These are phyloP conservation scores for Micromys minutus DNA, from an alignment of 2,113 vertebrate genomes.

Conservation along the genomic window DNA sequence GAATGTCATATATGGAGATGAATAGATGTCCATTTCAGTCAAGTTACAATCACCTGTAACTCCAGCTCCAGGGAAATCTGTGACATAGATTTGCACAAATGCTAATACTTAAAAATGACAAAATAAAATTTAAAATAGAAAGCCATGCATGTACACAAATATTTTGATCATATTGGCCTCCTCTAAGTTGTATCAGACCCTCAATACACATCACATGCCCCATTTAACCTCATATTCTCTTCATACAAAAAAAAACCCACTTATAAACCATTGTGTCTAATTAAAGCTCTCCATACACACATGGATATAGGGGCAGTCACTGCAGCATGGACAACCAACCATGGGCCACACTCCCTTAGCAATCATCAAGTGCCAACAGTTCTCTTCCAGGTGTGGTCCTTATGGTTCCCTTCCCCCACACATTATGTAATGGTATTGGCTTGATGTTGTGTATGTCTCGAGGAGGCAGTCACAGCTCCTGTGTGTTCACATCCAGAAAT, in stretches of 20 bases:
- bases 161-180: not conserved
- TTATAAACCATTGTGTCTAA: not conserved
- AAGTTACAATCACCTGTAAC: not conserved
- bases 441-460: too few species aligned
- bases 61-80: not conserved
- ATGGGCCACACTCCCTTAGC: not conserved
- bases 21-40: not conserved
- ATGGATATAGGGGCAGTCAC: not conserved
- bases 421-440: not conserved
- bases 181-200: not conserved
- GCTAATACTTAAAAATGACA: not conserved
- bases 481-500: not conserved
- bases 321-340: not conserved
- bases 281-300: not conserved
- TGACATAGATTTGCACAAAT: not conserved
- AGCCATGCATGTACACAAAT: not conserved
- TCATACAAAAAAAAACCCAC: not conserved
- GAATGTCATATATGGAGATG: not conserved
- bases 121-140: not conserved
- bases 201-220: not conserved
- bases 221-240: not conserved
- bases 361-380: not conserved
- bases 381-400: not conserved
- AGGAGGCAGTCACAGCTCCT: not conserved
- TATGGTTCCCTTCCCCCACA: too few species aligned